These are phyloP conservation scores for Cyclina sinensis DNA, from an alignment of 1,140 invertebrate genomes.

Conservation along the genomic window DNA sequence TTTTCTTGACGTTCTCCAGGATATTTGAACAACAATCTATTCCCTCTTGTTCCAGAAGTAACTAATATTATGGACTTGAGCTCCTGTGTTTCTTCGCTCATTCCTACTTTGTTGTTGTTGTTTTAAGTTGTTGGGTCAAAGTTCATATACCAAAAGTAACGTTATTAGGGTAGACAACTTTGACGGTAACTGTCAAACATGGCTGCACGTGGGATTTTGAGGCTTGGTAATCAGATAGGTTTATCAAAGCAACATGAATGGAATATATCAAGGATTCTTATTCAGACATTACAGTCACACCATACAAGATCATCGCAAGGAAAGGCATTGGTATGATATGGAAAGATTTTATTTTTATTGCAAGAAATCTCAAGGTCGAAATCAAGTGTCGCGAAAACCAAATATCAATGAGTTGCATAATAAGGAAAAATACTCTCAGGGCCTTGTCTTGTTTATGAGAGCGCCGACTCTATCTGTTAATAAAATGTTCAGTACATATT, in stretches of 20 bases:
- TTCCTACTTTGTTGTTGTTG: background rate
- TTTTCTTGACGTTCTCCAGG: constrained; percentile 4
- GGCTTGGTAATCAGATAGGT: background rate
- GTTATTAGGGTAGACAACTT: too few species aligned
- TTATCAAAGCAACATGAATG: background rate
- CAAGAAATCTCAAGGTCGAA: too few species aligned
- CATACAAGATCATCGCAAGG: background rate
- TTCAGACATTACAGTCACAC: background rate
- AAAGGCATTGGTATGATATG: too few species aligned
- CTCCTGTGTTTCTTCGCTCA: constrained; percentile 36
- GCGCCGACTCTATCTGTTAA: too few species aligned
- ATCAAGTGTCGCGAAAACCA: background rate
- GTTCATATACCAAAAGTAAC: too few species aligned
- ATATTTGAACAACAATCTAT: constrained; percentile 53
- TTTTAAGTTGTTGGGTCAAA: background rate
- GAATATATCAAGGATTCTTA: background rate
- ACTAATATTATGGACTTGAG: constrained; percentile 45
- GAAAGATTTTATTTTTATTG: too few species aligned
- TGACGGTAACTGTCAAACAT: constrained; percentile 50
- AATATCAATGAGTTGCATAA: too few species aligned
- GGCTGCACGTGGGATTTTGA: constrained; percentile 44
- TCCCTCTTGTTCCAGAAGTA: constrained; percentile 50
- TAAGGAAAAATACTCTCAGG: too few species aligned
- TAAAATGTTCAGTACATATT: too few species aligned
- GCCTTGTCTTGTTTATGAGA: too few species aligned